Evolutionary conservation across 1,140 invertebrate species (phyloP).

Genomic region (Drosophila sulfurigaster): DNA sequence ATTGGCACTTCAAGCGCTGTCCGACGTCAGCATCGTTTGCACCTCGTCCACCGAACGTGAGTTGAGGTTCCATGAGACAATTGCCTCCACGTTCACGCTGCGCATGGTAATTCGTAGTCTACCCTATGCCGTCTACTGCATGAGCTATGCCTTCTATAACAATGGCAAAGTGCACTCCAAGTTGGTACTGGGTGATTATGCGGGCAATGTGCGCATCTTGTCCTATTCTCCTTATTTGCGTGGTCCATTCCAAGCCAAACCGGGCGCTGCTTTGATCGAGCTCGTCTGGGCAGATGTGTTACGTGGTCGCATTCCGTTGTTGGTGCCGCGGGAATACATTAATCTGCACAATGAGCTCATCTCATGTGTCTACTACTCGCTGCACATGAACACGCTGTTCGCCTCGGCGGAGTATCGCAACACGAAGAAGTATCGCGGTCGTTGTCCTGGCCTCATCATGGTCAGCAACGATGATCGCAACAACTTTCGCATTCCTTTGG

Average conservation of each 20-base stretch:
- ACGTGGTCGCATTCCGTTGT: slow-evolving; percentile 82
- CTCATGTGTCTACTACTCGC: slow-evolving; percentile 88
- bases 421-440: slow-evolving; percentile 71
- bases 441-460: slow-evolving; percentile 71
- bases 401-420: slow-evolving; percentile 86
- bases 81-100: slow-evolving; percentile 89
- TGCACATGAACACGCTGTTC: slow-evolving; percentile 86
- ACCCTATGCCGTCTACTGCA: slow-evolving; percentile 85
- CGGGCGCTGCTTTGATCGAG: slow-evolving; percentile 86
- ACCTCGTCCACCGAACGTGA: slow-evolving; percentile 89
- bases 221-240: slow-evolving; percentile 86
- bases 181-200: slow-evolving; percentile 89
- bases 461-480: slow-evolving; percentile 63
- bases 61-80: slow-evolving; percentile 90
- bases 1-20: slow-evolving; percentile 88
- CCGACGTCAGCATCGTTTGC: slow-evolving; percentile 89
- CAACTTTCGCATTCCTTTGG: slow-evolving; percentile 76
- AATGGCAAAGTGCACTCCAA: slow-evolving; percentile 87
- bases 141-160: slow-evolving; percentile 88
- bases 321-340: slow-evolving; percentile 86
- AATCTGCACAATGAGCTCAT: slow-evolving; percentile 88
- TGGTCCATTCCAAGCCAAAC: slow-evolving; percentile 88
- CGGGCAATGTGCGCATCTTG: slow-evolving; percentile 88
- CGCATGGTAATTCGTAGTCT: slow-evolving; percentile 87
- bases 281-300: slow-evolving; percentile 87